Conservation (phyloP, 2,888 invertebrate species). For the Drosophila peninsularis region DNA sequence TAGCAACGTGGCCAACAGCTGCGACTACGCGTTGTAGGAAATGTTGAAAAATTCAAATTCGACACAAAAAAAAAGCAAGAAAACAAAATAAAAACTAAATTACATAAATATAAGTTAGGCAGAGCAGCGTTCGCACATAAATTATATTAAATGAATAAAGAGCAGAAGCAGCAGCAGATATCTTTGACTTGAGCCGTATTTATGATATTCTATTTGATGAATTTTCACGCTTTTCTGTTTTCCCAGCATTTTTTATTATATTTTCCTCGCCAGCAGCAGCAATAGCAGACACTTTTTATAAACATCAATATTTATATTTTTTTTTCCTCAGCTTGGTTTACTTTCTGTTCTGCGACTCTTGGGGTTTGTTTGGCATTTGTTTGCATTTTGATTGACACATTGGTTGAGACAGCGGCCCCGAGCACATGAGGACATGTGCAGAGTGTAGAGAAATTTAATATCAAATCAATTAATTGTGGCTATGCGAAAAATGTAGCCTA, state of each 20-base stretch:
- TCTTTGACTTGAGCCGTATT: constrained; percentile 54
- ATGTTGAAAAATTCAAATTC: constrained; percentile 61
- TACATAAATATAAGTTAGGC: constrained; percentile 58
- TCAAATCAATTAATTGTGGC: constrained; percentile 54
- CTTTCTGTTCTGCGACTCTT: constrained; percentile 19
- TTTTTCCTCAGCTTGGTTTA: not conserved
- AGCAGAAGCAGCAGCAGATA: constrained; percentile 17
- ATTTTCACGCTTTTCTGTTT: constrained; percentile 25
- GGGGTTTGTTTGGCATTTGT: constrained; percentile 46
- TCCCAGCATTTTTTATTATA: not conserved
- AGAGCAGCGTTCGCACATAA: constrained; percentile 50
- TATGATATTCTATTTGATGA: constrained; percentile 54
- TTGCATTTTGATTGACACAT: constrained; percentile 68
- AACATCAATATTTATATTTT: constrained; percentile 58
- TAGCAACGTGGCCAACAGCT: constrained; percentile 52
- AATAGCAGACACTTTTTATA: constrained; percentile 30
- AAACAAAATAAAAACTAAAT: constrained; percentile 67
- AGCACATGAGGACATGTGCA: constrained; percentile 5
- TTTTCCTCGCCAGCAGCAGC: not conserved
- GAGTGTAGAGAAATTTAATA: constrained; percentile 22
- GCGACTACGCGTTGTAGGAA: constrained; percentile 23
- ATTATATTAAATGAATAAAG: constrained; percentile 42
- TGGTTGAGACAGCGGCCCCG: constrained; percentile 10
- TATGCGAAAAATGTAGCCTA: constrained; percentile 3
- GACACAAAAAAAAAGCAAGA: not conserved